phyloP scores from a whole-genome alignment of 2,888 invertebrate species.

The Drosophila paramelanica region DNA sequence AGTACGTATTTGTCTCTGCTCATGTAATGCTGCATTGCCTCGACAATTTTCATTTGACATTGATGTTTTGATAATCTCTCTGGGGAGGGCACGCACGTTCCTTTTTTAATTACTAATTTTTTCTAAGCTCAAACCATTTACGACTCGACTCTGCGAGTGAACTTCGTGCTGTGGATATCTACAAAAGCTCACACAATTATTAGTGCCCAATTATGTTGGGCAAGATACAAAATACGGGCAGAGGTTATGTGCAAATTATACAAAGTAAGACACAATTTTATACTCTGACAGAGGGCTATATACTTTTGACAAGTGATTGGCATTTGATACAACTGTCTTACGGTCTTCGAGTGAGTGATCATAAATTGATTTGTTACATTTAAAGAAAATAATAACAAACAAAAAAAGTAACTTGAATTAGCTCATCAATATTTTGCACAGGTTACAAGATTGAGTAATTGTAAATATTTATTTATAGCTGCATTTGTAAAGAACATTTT shows the following conservation, averaged over 20 bases:
- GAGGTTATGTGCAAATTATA: slow-evolving; percentile 20
- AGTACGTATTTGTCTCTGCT: slow-evolving; percentile 5
- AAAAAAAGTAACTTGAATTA: too few relatives aligned
- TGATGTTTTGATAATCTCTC: slow-evolving; percentile 55
- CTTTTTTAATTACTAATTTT: slow-evolving; percentile 10
- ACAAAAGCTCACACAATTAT: slow-evolving; percentile 30
- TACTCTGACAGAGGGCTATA: neutral
- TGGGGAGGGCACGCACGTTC: slow-evolving; percentile 32
- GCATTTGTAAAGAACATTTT: too few relatives aligned
- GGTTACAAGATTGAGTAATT: too few relatives aligned
- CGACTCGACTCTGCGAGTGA: slow-evolving; percentile 12
- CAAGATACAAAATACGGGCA: slow-evolving; percentile 25
- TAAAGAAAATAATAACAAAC: too few relatives aligned
- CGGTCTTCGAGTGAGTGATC: too few relatives aligned
- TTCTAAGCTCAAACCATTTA: slow-evolving; percentile 19
- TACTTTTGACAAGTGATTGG: too few relatives aligned
- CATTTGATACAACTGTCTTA: too few relatives aligned
- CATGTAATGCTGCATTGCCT: slow-evolving; percentile 46
- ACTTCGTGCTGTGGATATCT: slow-evolving; percentile 22
- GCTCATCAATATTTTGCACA: too few relatives aligned
- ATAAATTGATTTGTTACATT: too few relatives aligned
- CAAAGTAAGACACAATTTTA: slow-evolving; percentile 6
- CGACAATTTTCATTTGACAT: slow-evolving; percentile 48
- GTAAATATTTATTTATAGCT: too few relatives aligned
- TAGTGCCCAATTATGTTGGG: slow-evolving; percentile 35